These are phyloP conservation scores for Hydroisotoma schaefferi DNA, from an alignment of 2,888 invertebrate genomes.

Conservation along the genomic window DNA sequence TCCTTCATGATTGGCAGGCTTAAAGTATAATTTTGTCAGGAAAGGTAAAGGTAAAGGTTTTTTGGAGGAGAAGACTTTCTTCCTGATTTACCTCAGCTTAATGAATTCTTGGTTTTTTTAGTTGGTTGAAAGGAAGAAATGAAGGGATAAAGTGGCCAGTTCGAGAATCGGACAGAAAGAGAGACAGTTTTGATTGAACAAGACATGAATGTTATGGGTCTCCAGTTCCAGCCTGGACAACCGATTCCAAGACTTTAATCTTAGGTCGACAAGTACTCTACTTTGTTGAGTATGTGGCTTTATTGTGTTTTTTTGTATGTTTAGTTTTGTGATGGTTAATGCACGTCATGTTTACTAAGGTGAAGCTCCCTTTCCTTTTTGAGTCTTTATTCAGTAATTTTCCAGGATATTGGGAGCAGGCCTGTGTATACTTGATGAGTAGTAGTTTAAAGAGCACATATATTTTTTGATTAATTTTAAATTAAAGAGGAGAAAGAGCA, in stretches of 20 bases:
- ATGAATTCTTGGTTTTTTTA: too few species aligned
- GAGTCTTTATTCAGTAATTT: background rate
- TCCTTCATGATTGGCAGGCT: too few species aligned
- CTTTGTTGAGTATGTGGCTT: too few species aligned
- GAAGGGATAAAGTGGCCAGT: background rate
- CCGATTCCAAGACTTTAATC: background rate
- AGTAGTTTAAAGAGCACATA: background rate
- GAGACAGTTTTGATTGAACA: too few species aligned
- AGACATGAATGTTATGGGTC: background rate
- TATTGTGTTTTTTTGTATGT: too few species aligned
- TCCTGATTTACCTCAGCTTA: too few species aligned
- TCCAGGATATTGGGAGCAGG: background rate
- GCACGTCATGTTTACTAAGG: too few species aligned
- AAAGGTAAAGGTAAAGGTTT: background rate
- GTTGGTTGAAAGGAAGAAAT: too few species aligned
- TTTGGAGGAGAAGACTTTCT: too few species aligned
- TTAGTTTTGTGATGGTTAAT: too few species aligned
- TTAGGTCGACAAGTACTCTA: background rate
- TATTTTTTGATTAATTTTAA: slow-evolving; percentile 3
- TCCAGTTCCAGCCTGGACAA: background rate
- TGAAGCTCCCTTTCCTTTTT: too few species aligned
- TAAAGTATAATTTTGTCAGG: background rate
- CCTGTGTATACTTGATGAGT: background rate
- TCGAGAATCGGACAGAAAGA: background rate
- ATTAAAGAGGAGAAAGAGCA: slow-evolving; percentile 1